Conservation (phyloP, 2,797 vertebrate species). For the Furcifer pardalis region DNA sequence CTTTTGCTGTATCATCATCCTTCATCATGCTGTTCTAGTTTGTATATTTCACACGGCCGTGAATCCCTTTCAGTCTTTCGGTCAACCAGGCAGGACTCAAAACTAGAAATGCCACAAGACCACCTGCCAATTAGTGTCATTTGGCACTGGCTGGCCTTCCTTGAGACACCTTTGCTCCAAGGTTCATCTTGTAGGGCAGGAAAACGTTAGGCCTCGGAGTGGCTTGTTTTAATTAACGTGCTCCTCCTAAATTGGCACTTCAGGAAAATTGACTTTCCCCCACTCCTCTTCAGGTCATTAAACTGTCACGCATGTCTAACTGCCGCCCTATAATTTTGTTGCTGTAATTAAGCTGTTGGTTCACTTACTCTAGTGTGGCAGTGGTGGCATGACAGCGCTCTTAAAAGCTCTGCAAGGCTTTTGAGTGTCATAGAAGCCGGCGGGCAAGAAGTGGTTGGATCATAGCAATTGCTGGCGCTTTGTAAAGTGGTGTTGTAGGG, state of each 20-base stretch:
- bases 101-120: conserved; percentile 48
- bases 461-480: neutral
- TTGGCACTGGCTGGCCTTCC: conserved; percentile 44
- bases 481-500: neutral
- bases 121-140: too few relatives aligned
- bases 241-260: conserved; percentile 55
- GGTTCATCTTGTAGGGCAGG: conserved; percentile 38
- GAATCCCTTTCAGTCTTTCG: too few relatives aligned
- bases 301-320: conserved; percentile 22
- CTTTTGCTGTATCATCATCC: too few relatives aligned
- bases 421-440: neutral
- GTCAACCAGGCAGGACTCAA: neutral
- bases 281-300: conserved; percentile 38
- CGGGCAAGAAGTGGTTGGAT: neutral
- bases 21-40: too few relatives aligned
- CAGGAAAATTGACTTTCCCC: conserved; percentile 6
- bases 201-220: conserved; percentile 55
- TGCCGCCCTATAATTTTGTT: conserved; percentile 37
- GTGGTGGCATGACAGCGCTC: too few relatives aligned
- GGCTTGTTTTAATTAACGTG: conserved; percentile 38
- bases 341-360: conserved; percentile 30
- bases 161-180: conserved; percentile 28
- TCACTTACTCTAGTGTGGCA: conserved; percentile 10
- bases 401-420: neutral
- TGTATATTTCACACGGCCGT: too few relatives aligned